phyloP scores from a whole-genome alignment of 2,113 vertebrate species.

The Brevimyrus niger region DNA sequence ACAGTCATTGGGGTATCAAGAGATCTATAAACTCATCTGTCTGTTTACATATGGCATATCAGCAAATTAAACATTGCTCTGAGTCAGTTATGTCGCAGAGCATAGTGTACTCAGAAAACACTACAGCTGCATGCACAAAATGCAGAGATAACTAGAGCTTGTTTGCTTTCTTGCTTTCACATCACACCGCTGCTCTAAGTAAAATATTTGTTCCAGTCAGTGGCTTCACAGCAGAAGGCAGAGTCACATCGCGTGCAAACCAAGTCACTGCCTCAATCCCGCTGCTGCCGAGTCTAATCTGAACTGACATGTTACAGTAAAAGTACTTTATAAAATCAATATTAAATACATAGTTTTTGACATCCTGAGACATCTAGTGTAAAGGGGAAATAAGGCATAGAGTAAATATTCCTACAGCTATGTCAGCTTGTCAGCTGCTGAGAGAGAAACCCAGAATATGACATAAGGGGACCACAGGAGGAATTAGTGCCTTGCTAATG shows the following conservation, averaged over 20 bases:
- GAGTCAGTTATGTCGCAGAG: conserved; percentile 69
- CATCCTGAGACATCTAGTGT: conserved; percentile 80
- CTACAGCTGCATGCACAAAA: conserved; percentile 61
- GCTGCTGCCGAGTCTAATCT: conserved; percentile 75
- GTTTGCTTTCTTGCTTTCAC: conserved; percentile 60
- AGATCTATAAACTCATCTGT: conserved; percentile 77
- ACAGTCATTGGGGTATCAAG: conserved; percentile 69
- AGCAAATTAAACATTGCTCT: conserved; percentile 69
- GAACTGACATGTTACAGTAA: conserved; percentile 96
- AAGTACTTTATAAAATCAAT: conserved; percentile 99
- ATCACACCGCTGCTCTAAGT: conserved; percentile 71
- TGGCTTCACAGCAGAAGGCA: conserved; percentile 53
- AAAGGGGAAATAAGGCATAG: conserved; percentile 78
- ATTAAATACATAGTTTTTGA: conserved; percentile 95
- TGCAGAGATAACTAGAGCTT: conserved; percentile 61
- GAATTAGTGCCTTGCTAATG: conserved; percentile 70
- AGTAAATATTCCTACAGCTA: conserved; percentile 78
- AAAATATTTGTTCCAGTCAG: conserved; percentile 62
- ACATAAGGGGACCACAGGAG: conserved; percentile 54
- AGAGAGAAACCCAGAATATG: conserved; percentile 49
- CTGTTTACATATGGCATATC: conserved; percentile 83
- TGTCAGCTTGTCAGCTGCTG: conserved; percentile 63
- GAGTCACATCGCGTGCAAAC: conserved; percentile 85
- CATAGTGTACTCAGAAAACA: conserved; percentile 67
- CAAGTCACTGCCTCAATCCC: conserved; percentile 70